Evolutionary conservation across 2,113 vertebrate species (phyloP).

Genomic region (Hymenochirus boettgeri): DNA sequence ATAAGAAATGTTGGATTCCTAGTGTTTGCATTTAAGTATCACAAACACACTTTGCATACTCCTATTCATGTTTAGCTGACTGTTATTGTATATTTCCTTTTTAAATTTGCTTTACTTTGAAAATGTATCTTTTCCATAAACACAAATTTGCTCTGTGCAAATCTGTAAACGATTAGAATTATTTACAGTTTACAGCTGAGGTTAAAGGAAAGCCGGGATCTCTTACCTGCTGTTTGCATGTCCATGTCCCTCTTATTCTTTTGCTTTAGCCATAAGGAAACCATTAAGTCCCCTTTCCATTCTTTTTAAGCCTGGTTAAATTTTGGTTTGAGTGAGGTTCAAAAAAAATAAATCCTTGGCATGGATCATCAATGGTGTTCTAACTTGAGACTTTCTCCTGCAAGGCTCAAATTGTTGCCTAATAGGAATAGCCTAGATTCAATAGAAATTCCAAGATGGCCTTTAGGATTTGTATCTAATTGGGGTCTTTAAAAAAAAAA

Average conservation of each 20-base stretch:
- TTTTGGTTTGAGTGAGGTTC: conserved; percentile 52
- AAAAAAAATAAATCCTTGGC: conserved; percentile 56
- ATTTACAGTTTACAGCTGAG: conserved; percentile 35
- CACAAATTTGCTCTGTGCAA: not conserved
- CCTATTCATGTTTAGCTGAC: too few species aligned
- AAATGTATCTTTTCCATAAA: not conserved
- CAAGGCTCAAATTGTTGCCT: conserved; percentile 58
- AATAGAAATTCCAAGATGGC: conserved; percentile 47
- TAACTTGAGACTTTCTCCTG: conserved; percentile 58
- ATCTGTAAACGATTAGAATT: conserved; percentile 30
- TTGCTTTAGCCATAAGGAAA: conserved; percentile 69
- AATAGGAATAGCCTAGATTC: conserved; percentile 58
- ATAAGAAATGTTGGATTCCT: too few species aligned
- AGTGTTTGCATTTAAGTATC: too few species aligned
- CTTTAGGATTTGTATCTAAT: conserved; percentile 51
- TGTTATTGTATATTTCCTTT: too few species aligned
- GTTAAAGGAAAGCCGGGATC: conserved; percentile 41
- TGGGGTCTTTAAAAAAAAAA: conserved; percentile 22
- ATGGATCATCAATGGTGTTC: conserved; percentile 59
- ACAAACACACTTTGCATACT: too few species aligned
- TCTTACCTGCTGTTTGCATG: conserved; percentile 80
- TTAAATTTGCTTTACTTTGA: too few species aligned
- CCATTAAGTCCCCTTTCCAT: conserved; percentile 67
- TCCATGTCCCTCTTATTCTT: conserved; percentile 63
- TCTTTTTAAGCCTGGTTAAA: conserved; percentile 51